Evolutionary conservation across 2,888 invertebrate genomes (phyloP), one percentile per base, ranked within the genome.

Genomic region (Drosophila bunnanda): DNA sequence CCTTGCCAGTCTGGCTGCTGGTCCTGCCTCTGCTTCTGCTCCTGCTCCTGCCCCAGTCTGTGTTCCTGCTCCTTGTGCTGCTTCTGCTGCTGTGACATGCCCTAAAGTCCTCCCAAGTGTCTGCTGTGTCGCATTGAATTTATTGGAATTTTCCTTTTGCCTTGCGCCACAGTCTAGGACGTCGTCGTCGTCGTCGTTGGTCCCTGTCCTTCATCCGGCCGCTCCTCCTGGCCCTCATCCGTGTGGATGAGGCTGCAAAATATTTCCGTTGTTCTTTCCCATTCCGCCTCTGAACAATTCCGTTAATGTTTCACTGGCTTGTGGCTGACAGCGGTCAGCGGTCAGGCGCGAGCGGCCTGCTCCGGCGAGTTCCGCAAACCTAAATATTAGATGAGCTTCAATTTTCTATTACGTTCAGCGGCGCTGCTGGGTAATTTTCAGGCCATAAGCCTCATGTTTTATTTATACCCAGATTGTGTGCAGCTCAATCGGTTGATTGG

Each of bases 51-150:
- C 34, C n/a, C n/a, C n/a, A n/a, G n/a, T n/a, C n/a, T n/a, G n/a
- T n/a, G n/a, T n/a, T 30, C 34, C 38, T 34, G 28, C 46, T 65
- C 36, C 22, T 64, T 41, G 41, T 55, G 68, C 41, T 57, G 43
- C 39, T 53, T 53, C 52, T 68, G 48, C 55, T 82, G 60, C 88
- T 88, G 70, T 88, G 88, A 86, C 86, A 82, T 88, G 86, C 80
- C 88, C 89, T 56, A 78, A 87, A 85, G 85, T 82, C 85, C 78
- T 85, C 86, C 89, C 85, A 88, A 85, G 89, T 85, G 85, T 82
- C 80, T 82, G 77, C 76, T 85, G 83, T 85, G 85, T 89, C 85
- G 85, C 89, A 89, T 88, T 88, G 89, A 85, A 85, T 85, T 85
- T 85, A 85, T 85, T 89, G 85, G 89, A 82, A 89, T 88, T 85